A percentile compares a stretch with the other conserved stretches of the same genome.
Evolutionary conservation across 1,140 invertebrate species (phyloP).

Genomic region (Bacillus rossius): DNA sequence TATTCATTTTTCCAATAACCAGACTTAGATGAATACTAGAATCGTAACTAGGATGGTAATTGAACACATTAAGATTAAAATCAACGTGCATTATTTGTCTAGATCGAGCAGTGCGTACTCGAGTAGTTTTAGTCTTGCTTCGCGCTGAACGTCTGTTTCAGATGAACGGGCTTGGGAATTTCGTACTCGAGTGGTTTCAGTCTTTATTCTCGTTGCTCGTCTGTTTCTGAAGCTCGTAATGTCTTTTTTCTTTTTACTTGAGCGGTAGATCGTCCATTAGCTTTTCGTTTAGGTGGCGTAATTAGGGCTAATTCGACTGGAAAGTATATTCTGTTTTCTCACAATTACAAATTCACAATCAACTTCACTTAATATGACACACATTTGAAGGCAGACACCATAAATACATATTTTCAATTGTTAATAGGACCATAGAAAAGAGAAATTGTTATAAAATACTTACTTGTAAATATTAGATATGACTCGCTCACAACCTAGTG

Average conservation of each 20-base stretch:
- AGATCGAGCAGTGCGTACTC: constrained; percentile 17
- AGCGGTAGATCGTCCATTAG: constrained; percentile 3
- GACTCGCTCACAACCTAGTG: no score
- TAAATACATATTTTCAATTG: no score
- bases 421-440: no score
- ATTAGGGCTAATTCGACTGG: not conserved
- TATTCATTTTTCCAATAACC: constrained; percentile 12
- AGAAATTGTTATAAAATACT: no score
- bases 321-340: no score
- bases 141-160: no score
- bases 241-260: constrained; percentile 4
- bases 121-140: not conserved
- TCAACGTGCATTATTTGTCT: constrained; percentile 13
- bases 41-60: constrained; percentile 21
- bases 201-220: not conserved
- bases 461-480: no score
- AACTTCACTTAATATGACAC: no score
- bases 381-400: no score
- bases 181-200: no score
- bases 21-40: constrained; percentile 16
- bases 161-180: no score
- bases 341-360: no score
- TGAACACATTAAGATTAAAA: constrained; percentile 16
- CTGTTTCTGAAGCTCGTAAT: constrained; percentile 3
- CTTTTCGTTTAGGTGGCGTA: constrained; percentile 4